Conservation (phyloP, 2,113 vertebrate genomes). For the Paedocypris sp. region DNA sequence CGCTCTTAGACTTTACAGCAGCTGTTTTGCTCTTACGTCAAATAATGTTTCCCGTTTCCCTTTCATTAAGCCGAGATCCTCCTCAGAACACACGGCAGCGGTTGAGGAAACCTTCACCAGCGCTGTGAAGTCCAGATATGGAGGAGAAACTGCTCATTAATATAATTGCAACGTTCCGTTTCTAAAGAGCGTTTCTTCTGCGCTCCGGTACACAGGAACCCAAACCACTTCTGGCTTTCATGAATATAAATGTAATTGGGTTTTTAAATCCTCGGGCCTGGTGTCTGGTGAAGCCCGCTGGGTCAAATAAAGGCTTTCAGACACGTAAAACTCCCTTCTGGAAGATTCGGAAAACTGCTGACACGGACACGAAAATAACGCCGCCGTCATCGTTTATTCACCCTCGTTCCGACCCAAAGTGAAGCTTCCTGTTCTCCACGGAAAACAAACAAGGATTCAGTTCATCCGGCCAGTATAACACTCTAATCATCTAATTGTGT, state of each 20-base stretch:
- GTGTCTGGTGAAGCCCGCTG: background rate
- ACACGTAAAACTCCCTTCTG: slow-evolving; percentile 7
- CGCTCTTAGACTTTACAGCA: too few species aligned
- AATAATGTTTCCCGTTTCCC: background rate
- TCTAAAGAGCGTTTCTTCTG: slow-evolving; percentile 35
- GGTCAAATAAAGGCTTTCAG: background rate
- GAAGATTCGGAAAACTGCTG: slow-evolving; percentile 35
- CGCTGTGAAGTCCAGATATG: background rate
- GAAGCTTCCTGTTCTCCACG: background rate
- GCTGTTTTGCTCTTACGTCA: too few species aligned
- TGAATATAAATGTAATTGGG: slow-evolving; percentile 24
- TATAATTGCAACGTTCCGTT: background rate
- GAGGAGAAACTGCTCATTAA: background rate
- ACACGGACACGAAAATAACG: slow-evolving; percentile 5
- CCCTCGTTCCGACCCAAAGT: background rate
- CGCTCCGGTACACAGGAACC: too few species aligned
- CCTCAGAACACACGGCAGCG: slow-evolving; percentile 7
- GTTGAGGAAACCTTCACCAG: slow-evolving; percentile 26
- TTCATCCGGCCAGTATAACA: too few species aligned
- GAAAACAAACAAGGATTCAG: too few species aligned
- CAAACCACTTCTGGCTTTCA: too few species aligned
- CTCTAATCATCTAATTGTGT: too few species aligned
- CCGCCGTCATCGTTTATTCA: background rate
- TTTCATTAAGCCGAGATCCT: slow-evolving; percentile 1
- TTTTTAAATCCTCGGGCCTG: slow-evolving; percentile 10